Base-by-base conservation (phyloP, 2,797 vertebrate species). In the Sphenopsis melanotis region DNA sequence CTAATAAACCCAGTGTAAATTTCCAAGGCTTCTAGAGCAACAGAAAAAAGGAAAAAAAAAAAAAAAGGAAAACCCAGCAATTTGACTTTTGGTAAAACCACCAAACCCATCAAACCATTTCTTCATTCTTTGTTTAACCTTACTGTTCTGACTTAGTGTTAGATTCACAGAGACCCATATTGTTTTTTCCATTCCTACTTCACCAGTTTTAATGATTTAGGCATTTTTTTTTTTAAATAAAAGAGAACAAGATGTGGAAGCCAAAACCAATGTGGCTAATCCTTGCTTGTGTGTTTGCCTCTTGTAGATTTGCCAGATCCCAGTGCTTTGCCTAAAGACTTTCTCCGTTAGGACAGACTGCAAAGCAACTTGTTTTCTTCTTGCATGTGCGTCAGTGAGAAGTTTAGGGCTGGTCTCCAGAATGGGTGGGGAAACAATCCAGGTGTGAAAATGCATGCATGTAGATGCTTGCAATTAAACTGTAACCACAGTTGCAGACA, bases 401-500 rank as follows among this genome's bases (percentile, higher is more conserved):
- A 84, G 66, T 57, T 93, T 53, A 90, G 91, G 94, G 89, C 63
- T 87, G 46, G 79, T 88, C 85, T 91, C 70, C 89, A 94, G 74
- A 84, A 93, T 39, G 63, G 87, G 94, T 94, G 96, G 95, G 69
- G 95, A 88, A 87, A 89, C 23, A 92, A 94, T 57, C 95, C 96
- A 97, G 95, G 96, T 97, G 96, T 96, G 89, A 94, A 97, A 93
- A 91, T 27, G 44, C 63, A 34, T 79, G 77, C 94, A 77, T 92
- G 89, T 96, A 84, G 88, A 82, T 53, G 66, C 96, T 94, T 96
- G 95, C 87, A 98, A 98, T 98, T 98, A 98, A 98, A 97, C 97
- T 94, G 95, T 98, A 98, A 98, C 86, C 95, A 94, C 52, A 77
- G n/a, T 3, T 88, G 82, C 74, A 87, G 61, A 78, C 63, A 59